A percentile compares a stretch with the other conserved stretches of the same genome.
Evolutionary conservation across 2,113 vertebrate genomes (phyloP).

Genomic region (Meriones unguiculatus): DNA sequence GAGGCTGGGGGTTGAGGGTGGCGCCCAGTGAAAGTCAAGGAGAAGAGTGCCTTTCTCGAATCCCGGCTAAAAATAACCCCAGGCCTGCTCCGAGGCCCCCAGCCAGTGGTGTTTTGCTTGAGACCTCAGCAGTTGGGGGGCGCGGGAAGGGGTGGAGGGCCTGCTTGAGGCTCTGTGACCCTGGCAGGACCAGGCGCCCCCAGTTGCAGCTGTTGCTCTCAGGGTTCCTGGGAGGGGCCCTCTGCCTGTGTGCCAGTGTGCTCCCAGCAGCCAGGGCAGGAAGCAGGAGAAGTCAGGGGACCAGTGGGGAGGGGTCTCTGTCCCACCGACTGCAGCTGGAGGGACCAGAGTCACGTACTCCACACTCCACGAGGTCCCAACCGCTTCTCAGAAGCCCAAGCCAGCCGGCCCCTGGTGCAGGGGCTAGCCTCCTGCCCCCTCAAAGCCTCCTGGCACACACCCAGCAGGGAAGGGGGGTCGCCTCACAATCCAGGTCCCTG

Average conservation of each 20-base stretch:
- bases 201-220: conserved; percentile 3
- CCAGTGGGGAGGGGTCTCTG: conserved; percentile 61
- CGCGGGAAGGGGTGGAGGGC: not conserved
- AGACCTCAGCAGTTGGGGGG: conserved; percentile 51
- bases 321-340: not conserved
- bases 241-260: not conserved
- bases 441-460: conserved; percentile 4
- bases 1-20: not conserved
- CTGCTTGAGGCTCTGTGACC: not conserved
- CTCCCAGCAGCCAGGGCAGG: conserved; percentile 39
- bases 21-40: conserved; percentile 47
- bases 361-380: not conserved
- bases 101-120: conserved; percentile 54
- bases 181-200: not conserved
- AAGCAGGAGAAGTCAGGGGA: conserved; percentile 20
- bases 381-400: not conserved
- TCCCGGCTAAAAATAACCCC: conserved; percentile 67
- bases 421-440: not conserved
- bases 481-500: not conserved
- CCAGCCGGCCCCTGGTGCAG: not conserved
- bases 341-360: not conserved
- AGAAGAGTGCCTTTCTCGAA: conserved; percentile 50
- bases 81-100: not conserved
- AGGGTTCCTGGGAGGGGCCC: not conserved
- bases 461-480: not conserved